phyloP scores from a whole-genome alignment of 2,113 vertebrate species.

The Psilopsiagon aurifrons region DNA sequence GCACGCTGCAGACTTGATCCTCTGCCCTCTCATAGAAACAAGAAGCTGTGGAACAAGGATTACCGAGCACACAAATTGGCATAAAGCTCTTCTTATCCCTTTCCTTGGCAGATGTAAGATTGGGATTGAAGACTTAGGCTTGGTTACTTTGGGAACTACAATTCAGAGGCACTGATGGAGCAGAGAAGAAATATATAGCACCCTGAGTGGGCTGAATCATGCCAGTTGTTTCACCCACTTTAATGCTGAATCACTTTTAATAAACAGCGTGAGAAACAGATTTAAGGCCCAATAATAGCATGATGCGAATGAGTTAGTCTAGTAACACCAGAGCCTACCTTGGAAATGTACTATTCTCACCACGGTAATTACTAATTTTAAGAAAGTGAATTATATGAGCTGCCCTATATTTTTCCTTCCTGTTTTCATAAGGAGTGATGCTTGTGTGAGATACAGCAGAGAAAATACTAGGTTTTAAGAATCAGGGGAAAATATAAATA shows the following conservation, averaged over 20 bases:
- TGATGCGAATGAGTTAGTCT: neutral
- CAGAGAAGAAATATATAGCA: slow-evolving; percentile 1
- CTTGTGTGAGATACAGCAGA: neutral
- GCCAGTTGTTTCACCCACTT: slow-evolving; percentile 18
- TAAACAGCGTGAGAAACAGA: slow-evolving; percentile 11
- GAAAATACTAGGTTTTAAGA: slow-evolving; percentile 9
- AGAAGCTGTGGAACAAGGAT: neutral
- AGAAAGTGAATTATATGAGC: slow-evolving; percentile 8
- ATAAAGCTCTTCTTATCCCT: neutral
- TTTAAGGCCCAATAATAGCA: slow-evolving; percentile 29
- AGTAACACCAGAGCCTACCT: neutral
- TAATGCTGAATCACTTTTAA: slow-evolving; percentile 42
- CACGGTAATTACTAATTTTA: slow-evolving; percentile 15
- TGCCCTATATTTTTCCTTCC: neutral
- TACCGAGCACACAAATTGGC: neutral
- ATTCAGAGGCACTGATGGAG: slow-evolving; percentile 1
- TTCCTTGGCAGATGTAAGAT: neutral
- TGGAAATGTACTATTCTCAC: neutral
- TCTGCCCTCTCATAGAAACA: slow-evolving; percentile 17
- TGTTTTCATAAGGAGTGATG: neutral
- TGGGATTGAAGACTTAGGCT: neutral
- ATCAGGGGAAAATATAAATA: neutral
- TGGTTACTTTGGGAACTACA: slow-evolving; percentile 6
- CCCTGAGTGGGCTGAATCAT: slow-evolving; percentile 20
- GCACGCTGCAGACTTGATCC: neutral